A percentile compares a stretch with the other conserved stretches of the same genome.
phyloP scores from a whole-genome alignment of 2,888 invertebrate species.

The Drosophila infuscata region DNA sequence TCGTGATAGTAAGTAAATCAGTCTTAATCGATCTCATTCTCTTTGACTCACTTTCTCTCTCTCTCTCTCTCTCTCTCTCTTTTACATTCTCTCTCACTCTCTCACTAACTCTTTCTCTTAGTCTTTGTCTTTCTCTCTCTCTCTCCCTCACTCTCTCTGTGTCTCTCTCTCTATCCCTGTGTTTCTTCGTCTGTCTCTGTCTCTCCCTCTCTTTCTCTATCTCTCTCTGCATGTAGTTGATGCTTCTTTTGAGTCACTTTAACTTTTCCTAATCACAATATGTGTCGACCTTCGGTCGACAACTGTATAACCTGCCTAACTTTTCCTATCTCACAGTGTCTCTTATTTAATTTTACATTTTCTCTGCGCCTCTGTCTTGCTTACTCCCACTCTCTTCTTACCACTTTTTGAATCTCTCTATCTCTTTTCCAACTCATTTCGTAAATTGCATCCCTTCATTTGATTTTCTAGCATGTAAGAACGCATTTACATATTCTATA shows the following conservation, averaged over 20 bases:
- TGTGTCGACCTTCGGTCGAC: too few relatives aligned
- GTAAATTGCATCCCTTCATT: too few relatives aligned
- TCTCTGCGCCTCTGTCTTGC: background rate
- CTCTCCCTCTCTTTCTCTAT: background rate
- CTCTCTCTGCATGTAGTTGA: too few relatives aligned
- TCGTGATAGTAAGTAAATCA: background rate
- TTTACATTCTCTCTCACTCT: background rate
- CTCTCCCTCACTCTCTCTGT: background rate
- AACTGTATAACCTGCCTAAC: too few relatives aligned
- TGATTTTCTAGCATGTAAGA: background rate
- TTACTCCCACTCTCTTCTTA: background rate
- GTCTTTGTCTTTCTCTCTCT: background rate
- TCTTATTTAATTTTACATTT: background rate
- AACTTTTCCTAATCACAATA: too few relatives aligned
- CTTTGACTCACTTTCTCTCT: background rate
- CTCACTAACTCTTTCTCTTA: background rate
- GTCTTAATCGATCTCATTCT: background rate
- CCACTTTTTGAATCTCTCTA: background rate
- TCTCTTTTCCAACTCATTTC: background rate
- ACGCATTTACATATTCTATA: background rate
- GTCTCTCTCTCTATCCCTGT: background rate
- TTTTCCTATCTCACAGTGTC: background rate
- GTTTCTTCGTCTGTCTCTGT: background rate
- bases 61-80: background rate
- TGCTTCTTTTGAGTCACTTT: background rate